A percentile compares a stretch with the other conserved stretches of the same genome.
phyloP scores from a whole-genome alignment of 92 coral and sea anemone genomes.

The Epizoanthus fatuus region DNA sequence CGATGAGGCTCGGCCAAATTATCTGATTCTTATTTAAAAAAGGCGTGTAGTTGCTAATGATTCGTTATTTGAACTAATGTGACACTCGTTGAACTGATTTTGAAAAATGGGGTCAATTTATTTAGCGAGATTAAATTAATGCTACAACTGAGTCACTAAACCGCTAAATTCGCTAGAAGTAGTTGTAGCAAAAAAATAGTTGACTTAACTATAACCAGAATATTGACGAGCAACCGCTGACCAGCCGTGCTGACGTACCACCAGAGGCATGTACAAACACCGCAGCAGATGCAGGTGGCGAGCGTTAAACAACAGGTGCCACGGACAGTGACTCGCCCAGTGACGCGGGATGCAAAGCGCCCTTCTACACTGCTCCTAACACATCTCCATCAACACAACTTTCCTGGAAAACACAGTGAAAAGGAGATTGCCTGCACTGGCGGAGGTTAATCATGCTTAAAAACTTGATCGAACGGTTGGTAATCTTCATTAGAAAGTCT shows the following conservation, averaged over 20 bases:
- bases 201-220: too few relatives aligned
- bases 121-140: too few relatives aligned
- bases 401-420: background rate
- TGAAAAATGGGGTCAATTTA: too few relatives aligned
- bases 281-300: conserved; percentile 40
- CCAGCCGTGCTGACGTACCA: background rate
- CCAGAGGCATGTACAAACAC: background rate
- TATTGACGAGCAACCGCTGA: conserved; percentile 4
- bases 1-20: too few relatives aligned
- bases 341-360: conserved; percentile 42
- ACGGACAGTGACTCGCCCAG: conserved; percentile 40
- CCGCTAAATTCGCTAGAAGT: too few relatives aligned
- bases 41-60: too few relatives aligned
- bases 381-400: background rate
- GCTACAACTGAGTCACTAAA: too few relatives aligned
- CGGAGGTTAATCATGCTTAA: conserved; percentile 10
- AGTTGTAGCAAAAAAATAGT: too few relatives aligned
- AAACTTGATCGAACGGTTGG: background rate
- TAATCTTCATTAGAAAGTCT: conserved; percentile 14
- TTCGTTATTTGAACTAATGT: too few relatives aligned
- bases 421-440: background rate
- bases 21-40: too few relatives aligned
- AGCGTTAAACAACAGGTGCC: conserved; percentile 24
- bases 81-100: too few relatives aligned
- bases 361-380: conserved; percentile 28